phyloP scores from a whole-genome alignment of 2,888 invertebrate species.

The Monopis laevigella region DNA sequence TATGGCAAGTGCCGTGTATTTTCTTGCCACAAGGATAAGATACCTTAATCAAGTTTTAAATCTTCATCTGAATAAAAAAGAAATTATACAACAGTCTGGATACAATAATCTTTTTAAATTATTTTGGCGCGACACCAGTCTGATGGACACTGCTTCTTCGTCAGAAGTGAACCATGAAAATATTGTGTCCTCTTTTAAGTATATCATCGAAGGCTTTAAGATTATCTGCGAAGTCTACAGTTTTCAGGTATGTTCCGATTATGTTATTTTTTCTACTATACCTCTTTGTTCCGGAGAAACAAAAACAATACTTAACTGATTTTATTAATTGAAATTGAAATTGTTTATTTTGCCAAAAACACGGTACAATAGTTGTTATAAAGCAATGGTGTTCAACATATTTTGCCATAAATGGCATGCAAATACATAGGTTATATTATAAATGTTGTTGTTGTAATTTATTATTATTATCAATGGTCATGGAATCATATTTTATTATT shows the following conservation, averaged over 20 bases:
- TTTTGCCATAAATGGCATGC: too few species aligned
- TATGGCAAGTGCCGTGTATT: constrained; percentile 13
- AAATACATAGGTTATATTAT: too few species aligned
- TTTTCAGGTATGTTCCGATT: constrained; percentile 13
- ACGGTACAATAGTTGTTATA: too few species aligned
- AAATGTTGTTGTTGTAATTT: too few species aligned
- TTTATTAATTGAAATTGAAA: too few species aligned
- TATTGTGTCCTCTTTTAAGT: constrained; percentile 2
- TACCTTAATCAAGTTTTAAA: constrained; percentile 6
- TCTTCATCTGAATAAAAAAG: constrained; percentile 1
- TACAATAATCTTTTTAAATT: background rate
- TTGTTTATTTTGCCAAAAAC: too few species aligned
- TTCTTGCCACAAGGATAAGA: constrained; percentile 8
- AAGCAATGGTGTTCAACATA: too few species aligned
- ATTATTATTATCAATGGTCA: too few species aligned
- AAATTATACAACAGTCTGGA: background rate
- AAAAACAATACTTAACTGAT: too few species aligned
- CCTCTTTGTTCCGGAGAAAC: too few species aligned
- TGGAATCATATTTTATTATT: too few species aligned
- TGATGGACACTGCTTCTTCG: background rate
- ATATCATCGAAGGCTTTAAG: constrained; percentile 7
- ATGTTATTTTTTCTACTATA: too few species aligned
- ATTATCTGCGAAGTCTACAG: constrained; percentile 5
- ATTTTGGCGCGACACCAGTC: background rate
- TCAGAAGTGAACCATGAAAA: background rate